Conservation (phyloP, 30 jellyfish, hydroid and myxozoan species). For the Phacellophora camtschatica region DNA sequence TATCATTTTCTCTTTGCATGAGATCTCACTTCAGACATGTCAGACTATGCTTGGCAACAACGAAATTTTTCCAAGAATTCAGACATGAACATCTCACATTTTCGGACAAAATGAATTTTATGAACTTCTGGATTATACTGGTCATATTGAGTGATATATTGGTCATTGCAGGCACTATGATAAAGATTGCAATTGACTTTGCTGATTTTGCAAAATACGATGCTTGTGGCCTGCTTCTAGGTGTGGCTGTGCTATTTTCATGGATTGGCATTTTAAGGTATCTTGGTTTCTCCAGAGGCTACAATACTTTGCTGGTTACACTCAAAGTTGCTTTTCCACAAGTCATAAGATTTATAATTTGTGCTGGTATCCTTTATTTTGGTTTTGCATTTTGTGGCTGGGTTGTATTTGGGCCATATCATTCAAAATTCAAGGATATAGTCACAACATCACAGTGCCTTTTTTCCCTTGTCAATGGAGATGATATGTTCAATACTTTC, state of each 20-base stretch:
- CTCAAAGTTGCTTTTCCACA: constrained; percentile 89
- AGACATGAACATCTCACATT: constrained; percentile 85
- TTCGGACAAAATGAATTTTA: constrained; percentile 83
- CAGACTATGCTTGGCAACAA: constrained; percentile 61
- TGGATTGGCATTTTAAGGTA: constrained; percentile 96
- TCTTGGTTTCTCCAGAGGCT: constrained; percentile 79
- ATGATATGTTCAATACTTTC: constrained; percentile 96
- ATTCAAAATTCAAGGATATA: constrained; percentile 78
- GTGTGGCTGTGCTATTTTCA: constrained; percentile 83
- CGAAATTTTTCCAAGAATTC: constrained; percentile 77
- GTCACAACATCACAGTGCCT: constrained; percentile 89
- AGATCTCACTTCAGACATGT: constrained; percentile 60
- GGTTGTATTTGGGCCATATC: constrained; percentile 97
- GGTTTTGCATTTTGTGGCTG: constrained; percentile 97
- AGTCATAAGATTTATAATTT: constrained; percentile 73
- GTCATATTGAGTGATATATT: constrained; percentile 72
- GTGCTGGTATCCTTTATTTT: constrained; percentile 80
- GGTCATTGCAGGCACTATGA: constrained; percentile 72
- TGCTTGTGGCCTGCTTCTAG: constrained; percentile 81
- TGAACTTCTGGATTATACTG: constrained; percentile 90
- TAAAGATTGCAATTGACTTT: constrained; percentile 50
- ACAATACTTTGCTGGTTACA: constrained; percentile 85
- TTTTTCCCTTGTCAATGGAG: constrained; percentile 94
- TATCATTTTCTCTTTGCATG: constrained; percentile 35
- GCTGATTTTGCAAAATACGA: constrained; percentile 50